Base-by-base conservation (phyloP, 2,113 vertebrate genomes). In the Chiloscyllium plagiosum region DNA sequence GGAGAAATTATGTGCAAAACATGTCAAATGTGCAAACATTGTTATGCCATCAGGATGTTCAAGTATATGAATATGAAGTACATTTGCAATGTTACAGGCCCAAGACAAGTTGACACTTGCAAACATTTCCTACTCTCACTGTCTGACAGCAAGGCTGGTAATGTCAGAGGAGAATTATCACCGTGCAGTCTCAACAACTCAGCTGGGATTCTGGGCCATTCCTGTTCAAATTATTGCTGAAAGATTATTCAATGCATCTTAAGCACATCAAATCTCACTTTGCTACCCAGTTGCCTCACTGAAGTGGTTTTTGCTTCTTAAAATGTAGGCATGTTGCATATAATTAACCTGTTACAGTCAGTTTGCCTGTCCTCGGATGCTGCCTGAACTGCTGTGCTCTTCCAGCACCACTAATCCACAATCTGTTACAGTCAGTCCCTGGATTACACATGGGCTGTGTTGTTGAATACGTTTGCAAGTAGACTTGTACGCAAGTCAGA, bases 21-120 rank as follows among this genome's bases (percentile, higher is more conserved):
- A 93, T 68, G 61, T 93, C 89, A 93, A 93, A 93, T 61, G 3
- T 93, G 65, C 37, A 66, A 65, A 92, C 17, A 93, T 3, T 37
- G 89, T 93, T 92, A 93, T 93, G 89, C 29, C 61, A 93, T 93
- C 89, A 66, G 19, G 61, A 68, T 93, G 19, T 66, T 92, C 89
- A 68, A n/a, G 61, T 66, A 37, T 93, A 66, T 93, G 89, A 68
- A 93, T 66, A 68, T 93, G 61, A 93, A 93, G 89, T 65, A 93
- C 19, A 66, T 93, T 68, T 93, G 61, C 89, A 93, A 93, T 66
- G 56, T 42, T 93, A 37, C 29, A 93, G 33, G 65, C 37, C 33
- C 89, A 90, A 90, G 52, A 61, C 50, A 90, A 61, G 52, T 90
- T 61, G 87, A 90, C 13, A 56, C 87, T 61, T 90, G 87, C 87